A percentile compares a stretch with the other conserved stretches of the same genome.
phyloP scores from a whole-genome alignment of 2,113 vertebrate genomes.

The Labeo rohita region DNA sequence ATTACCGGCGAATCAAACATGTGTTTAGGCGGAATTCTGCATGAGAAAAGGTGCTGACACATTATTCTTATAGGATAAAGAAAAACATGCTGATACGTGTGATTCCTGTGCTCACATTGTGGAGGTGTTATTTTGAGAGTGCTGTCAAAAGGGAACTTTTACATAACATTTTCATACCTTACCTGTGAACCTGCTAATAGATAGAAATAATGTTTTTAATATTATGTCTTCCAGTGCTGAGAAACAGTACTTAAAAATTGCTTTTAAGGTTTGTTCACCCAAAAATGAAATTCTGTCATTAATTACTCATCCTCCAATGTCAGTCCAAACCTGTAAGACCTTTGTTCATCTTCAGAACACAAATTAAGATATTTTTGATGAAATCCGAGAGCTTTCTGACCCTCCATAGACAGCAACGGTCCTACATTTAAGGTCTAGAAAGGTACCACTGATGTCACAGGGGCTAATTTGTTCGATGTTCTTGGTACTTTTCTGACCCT shows the following conservation, averaged over 20 bases:
- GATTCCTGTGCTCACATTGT: background rate
- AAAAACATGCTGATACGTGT: constrained; percentile 13
- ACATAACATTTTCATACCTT: constrained; percentile 20
- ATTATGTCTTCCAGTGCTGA: background rate
- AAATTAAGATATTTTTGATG: too few species aligned
- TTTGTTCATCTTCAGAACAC: too few species aligned
- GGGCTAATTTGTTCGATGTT: too few species aligned
- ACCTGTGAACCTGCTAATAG: constrained; percentile 12
- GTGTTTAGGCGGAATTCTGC: constrained; percentile 36
- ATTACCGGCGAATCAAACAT: constrained; percentile 33
- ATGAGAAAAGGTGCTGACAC: constrained; percentile 24
- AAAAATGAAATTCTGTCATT: too few species aligned
- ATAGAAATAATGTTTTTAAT: background rate
- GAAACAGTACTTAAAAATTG: background rate
- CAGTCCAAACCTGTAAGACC: too few species aligned
- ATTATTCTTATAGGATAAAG: constrained; percentile 7
- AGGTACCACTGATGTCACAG: too few species aligned
- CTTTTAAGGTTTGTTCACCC: background rate
- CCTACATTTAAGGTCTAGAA: too few species aligned
- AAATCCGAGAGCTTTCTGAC: too few species aligned
- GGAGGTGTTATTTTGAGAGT: constrained; percentile 11
- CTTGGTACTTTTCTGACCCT: too few species aligned
- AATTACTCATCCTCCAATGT: too few species aligned
- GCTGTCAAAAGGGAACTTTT: constrained; percentile 7
- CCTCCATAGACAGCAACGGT: too few species aligned